phyloP scores from a whole-genome alignment of 1,140 invertebrate genomes.

The Rhagoletis zephyria region DNA sequence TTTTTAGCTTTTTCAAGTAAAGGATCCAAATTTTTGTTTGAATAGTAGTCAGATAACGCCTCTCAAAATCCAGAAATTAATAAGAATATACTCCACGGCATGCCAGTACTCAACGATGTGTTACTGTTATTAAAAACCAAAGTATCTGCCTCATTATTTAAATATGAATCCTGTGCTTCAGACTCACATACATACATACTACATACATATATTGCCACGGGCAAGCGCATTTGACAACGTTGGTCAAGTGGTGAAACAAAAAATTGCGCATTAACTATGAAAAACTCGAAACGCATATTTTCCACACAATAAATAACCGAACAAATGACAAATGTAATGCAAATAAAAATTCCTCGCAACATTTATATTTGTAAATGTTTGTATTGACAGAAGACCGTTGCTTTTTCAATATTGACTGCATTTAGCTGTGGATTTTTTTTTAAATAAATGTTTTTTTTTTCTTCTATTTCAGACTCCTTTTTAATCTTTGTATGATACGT shows the following conservation, averaged over 20 bases:
- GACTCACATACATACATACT: too few species aligned
- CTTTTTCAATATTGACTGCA: neutral
- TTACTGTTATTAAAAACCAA: too few species aligned
- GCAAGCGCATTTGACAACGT: neutral
- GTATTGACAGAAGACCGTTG: neutral
- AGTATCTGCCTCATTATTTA: too few species aligned
- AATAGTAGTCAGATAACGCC: too few species aligned
- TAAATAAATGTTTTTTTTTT: too few species aligned
- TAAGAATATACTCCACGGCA: too few species aligned
- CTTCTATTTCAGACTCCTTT: neutral
- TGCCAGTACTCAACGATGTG: too few species aligned
- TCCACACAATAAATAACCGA: conserved; percentile 44
- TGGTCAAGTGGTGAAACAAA: neutral
- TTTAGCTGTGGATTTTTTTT: neutral
- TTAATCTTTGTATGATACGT: neutral
- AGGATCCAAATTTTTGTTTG: too few species aligned
- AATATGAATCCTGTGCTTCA: too few species aligned
- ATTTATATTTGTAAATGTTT: conserved; percentile 7
- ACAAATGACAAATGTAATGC: conserved; percentile 24
- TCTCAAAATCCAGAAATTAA: too few species aligned
- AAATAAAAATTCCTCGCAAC: conserved; percentile 7
- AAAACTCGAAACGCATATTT: conserved; percentile 15
- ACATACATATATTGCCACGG: neutral
- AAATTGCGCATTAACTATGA: neutral
- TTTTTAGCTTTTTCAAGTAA: too few species aligned